A percentile compares a stretch with the other conserved stretches of the same genome.
These are phyloP conservation scores for Pelmatolapia mariae DNA, from an alignment of 2,113 vertebrate species.

Conservation along the genomic window DNA sequence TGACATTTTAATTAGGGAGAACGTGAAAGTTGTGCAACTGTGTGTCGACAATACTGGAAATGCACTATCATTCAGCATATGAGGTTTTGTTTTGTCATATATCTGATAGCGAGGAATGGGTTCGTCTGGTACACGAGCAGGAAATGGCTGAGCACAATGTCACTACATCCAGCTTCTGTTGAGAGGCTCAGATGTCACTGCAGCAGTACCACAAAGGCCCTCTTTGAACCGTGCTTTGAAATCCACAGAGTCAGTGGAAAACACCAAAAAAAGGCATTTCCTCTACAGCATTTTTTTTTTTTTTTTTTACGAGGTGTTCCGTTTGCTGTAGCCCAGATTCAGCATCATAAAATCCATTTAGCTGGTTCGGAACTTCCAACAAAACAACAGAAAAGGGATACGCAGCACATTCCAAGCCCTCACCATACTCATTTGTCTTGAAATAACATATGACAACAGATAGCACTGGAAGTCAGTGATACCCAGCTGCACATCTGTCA, in stretches of 20 bases:
- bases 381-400: background rate
- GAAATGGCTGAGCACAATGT: slow-evolving; percentile 13
- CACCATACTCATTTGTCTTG: background rate
- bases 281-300: background rate
- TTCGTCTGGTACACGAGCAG: background rate
- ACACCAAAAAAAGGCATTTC: background rate
- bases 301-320: background rate
- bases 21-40: slow-evolving; percentile 5
- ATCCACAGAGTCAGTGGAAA: slow-evolving; percentile 11
- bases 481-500: slow-evolving; percentile 19
- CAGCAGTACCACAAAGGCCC: background rate
- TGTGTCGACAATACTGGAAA: background rate
- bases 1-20: slow-evolving; percentile 46
- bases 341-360: slow-evolving; percentile 4
- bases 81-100: slow-evolving; percentile 24
- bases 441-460: slow-evolving; percentile 5
- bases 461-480: background rate
- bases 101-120: background rate
- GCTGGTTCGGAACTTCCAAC: background rate
- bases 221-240: slow-evolving; percentile 26
- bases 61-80: background rate
- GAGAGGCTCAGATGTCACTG: slow-evolving; percentile 25
- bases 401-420: background rate
- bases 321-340: background rate
- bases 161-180: slow-evolving; percentile 25